Evolutionary conservation across 2,113 vertebrate species (phyloP).

Genomic region (Archocentrus centrarchus): DNA sequence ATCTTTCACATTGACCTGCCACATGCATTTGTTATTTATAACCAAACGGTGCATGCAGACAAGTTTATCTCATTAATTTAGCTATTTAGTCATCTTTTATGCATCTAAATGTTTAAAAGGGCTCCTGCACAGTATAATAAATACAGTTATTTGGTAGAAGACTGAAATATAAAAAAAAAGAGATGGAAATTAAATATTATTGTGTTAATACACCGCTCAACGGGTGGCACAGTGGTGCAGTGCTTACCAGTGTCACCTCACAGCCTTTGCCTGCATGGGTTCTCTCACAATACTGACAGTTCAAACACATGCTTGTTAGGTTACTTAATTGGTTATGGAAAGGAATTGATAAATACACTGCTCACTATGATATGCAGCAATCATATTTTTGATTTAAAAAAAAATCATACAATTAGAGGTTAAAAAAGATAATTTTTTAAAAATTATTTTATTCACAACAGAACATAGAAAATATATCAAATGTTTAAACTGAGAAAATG

Average conservation of each 20-base stretch:
- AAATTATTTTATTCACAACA: background rate
- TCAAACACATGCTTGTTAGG: too few species aligned
- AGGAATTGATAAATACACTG: too few species aligned
- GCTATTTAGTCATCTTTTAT: background rate
- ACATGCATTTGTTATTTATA: background rate
- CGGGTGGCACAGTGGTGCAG: background rate
- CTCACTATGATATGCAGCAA: too few species aligned
- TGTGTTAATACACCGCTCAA: background rate
- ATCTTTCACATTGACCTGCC: background rate
- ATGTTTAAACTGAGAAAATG: background rate
- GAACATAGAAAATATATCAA: background rate
- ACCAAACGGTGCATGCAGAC: background rate
- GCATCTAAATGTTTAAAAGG: background rate
- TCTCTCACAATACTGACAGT: background rate
- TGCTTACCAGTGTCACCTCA: background rate
- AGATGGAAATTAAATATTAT: background rate
- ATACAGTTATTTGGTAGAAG: background rate
- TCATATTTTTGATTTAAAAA: too few species aligned
- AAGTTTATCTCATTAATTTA: background rate
- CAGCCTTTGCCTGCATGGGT: background rate
- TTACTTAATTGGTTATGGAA: background rate
- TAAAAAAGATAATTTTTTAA: too few species aligned
- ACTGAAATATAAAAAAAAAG: background rate
- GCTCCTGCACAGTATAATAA: background rate
- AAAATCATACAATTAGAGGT: conserved; percentile 33